These are phyloP conservation scores for Amorpha juglandis DNA, from an alignment of 2,888 invertebrate species.

Conservation along the genomic window DNA sequence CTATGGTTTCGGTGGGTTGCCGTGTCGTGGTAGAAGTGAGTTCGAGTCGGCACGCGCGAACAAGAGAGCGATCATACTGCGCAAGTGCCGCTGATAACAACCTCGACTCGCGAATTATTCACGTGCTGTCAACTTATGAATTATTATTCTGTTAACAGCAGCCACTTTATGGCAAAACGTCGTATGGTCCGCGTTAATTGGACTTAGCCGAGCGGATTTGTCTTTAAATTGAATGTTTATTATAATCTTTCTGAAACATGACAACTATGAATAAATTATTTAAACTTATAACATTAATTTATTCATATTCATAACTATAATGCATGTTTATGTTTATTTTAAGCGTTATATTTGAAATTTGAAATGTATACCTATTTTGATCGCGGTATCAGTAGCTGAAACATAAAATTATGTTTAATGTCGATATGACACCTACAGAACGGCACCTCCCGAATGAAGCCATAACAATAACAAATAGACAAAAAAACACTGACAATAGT, in stretches of 20 bases:
- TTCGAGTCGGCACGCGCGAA: slow-evolving; percentile 69
- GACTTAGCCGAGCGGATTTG: slow-evolving; percentile 45
- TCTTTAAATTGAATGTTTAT: slow-evolving; percentile 39
- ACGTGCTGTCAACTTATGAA: slow-evolving; percentile 79
- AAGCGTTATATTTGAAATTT: background rate
- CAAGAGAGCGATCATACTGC: slow-evolving; percentile 65
- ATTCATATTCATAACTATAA: slow-evolving; percentile 26
- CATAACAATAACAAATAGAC: slow-evolving; percentile 43
- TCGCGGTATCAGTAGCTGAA: slow-evolving; percentile 42
- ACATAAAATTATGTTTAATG: slow-evolving; percentile 62
- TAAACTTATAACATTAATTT: slow-evolving; percentile 28
- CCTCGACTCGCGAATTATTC: slow-evolving; percentile 74
- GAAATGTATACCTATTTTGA: slow-evolving; percentile 2
- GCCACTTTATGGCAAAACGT: slow-evolving; percentile 60
- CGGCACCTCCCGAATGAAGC: slow-evolving; percentile 41
- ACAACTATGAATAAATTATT: slow-evolving; percentile 31
- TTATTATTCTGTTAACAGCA: slow-evolving; percentile 72
- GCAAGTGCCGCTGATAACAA: slow-evolving; percentile 77
- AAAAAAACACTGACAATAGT: slow-evolving; percentile 31
- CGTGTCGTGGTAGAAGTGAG: slow-evolving; percentile 47
- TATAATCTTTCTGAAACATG: slow-evolving; percentile 36
- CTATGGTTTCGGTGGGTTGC: slow-evolving; percentile 37
- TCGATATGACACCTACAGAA: slow-evolving; percentile 50
- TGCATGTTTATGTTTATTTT: slow-evolving; percentile 4
- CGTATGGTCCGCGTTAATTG: slow-evolving; percentile 56